phyloP scores from a whole-genome alignment of 2,888 invertebrate genomes.

The Zygogramma bicolorata region DNA sequence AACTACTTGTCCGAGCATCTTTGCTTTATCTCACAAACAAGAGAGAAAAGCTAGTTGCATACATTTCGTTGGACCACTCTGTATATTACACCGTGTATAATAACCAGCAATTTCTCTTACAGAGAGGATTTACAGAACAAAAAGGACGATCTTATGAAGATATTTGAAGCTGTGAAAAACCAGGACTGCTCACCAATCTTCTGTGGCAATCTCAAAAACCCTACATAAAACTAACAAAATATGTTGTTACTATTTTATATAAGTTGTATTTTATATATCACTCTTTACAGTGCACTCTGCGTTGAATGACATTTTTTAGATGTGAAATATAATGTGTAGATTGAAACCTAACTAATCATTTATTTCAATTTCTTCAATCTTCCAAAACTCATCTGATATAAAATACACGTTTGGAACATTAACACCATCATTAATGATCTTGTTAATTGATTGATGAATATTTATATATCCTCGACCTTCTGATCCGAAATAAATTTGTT shows the following conservation, averaged over 20 bases:
- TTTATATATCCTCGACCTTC: background rate
- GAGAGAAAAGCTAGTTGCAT: too few relatives aligned
- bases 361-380: background rate
- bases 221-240: constrained; percentile 18
- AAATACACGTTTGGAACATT: background rate
- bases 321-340: background rate
- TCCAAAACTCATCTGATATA: background rate
- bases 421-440: background rate
- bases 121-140: constrained; percentile 60
- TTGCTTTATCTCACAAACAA: too few relatives aligned
- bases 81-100: too few relatives aligned
- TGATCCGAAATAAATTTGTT: background rate
- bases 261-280: background rate
- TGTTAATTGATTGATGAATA: background rate
- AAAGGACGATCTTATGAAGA: constrained; percentile 59
- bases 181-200: constrained; percentile 59
- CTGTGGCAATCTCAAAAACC: constrained; percentile 53
- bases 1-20: too few relatives aligned
- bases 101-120: constrained; percentile 36
- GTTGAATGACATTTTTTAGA: background rate
- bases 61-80: too few relatives aligned
- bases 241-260: background rate
- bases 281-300: background rate
- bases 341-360: too few relatives aligned
- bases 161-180: constrained; percentile 62